Base-by-base conservation (phyloP, 2,888 invertebrate genomes). In the Eupeodes luniger region DNA sequence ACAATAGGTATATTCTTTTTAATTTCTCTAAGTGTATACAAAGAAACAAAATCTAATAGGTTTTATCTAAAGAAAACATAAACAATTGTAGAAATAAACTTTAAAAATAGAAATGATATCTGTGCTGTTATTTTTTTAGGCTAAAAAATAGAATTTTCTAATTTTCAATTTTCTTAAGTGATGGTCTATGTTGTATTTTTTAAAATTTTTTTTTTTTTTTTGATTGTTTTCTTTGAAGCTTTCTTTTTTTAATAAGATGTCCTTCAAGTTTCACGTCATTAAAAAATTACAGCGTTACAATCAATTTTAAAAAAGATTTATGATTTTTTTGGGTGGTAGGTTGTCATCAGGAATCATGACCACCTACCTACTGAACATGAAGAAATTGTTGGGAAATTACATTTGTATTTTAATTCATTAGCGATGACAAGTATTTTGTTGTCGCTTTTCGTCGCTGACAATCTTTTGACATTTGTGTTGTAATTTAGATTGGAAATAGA, bases 101-200 rank as follows among this genome's bases (percentile, higher is more conserved):
- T n/a, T 69, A 53, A 53, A 78, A 82, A 82, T 82, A 79, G 86
- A 82, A 75, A 75, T 69, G 75, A 72, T 55, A 51, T 1, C 40
- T 57, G 27, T 11, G 1, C 14, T 19, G 5, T 34, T 49, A 27
- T 12, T 40, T 16, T 12, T 64, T 12, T 16, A 19, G 12, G 14
- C 11, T 40, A 40, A 59, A 59, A 72, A 59, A 27, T 27, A 2
- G 1, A 27, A 27, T 27, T 27, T 27, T 27, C 3, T 72, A 14
- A 72, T 19, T 72, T 36, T 72, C 27, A 10, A 12, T 55, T n/a
- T 70, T 57, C 47, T 59, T 72, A 72, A 59, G 14, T 72, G 47
- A 49, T 72, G 59, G 12, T 72, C n/a, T 27, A 27, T 27, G 16
- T 55, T 55, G 1, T 40, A 40, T 72, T 27, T 57, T 70, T 16